These are phyloP conservation scores for Tethea ocularis DNA, from an alignment of 2,888 invertebrate species.

Conservation along the genomic window DNA sequence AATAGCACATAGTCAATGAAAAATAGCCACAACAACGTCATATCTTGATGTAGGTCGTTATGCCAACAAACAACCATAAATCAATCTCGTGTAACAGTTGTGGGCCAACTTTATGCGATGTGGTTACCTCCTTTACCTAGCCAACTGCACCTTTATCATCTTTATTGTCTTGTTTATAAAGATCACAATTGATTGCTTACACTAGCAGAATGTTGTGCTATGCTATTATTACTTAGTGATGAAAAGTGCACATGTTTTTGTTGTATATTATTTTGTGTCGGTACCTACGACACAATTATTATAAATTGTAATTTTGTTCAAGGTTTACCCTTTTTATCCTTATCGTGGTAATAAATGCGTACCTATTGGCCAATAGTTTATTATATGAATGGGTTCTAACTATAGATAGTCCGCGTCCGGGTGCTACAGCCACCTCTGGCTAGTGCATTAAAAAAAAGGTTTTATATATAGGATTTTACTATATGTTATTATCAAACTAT, in stretches of 20 bases:
- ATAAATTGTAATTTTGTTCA: neutral
- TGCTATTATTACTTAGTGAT: slow-evolving; percentile 3
- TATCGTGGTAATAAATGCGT: neutral
- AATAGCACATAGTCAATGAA: neutral
- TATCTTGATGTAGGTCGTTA: slow-evolving; percentile 28
- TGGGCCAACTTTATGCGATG: slow-evolving; percentile 16
- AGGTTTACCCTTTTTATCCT: slow-evolving; percentile 1
- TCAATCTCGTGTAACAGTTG: slow-evolving; percentile 13
- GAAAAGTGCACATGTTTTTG: slow-evolving; percentile 1
- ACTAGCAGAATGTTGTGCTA: neutral
- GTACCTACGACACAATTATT: neutral
- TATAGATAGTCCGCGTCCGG: too few species aligned
- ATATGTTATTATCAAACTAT: too few species aligned
- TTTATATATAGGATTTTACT: too few species aligned
- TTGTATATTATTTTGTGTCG: neutral
- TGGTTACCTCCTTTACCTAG: neutral
- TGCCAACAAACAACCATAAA: slow-evolving; percentile 19
- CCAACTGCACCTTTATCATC: neutral
- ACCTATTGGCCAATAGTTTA: neutral
- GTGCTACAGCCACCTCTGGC: too few species aligned
- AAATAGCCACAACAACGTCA: slow-evolving; percentile 7
- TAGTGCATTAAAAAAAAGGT: too few species aligned
- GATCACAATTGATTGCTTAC: neutral
- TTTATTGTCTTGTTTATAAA: neutral
- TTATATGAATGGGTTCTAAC: too few species aligned